Conservation (phyloP, 2,888 invertebrate genomes). For the Tubulanus polymorphus region DNA sequence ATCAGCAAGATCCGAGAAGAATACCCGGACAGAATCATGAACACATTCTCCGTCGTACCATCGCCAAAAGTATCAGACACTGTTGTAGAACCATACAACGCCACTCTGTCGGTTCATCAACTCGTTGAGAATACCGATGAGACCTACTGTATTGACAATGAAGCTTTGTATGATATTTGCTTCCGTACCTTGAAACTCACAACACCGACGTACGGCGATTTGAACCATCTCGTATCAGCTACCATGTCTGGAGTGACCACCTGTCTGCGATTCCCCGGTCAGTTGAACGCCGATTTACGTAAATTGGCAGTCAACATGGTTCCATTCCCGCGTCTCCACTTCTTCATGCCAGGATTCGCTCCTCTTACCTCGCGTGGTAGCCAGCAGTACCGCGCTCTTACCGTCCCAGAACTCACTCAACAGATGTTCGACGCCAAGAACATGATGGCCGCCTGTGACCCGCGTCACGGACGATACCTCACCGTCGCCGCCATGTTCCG, state of each 20-base stretch:
- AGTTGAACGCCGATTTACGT: conserved; percentile 80
- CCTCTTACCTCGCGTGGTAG: conserved; percentile 80
- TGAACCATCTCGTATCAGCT: conserved; percentile 41
- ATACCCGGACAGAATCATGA: conserved; percentile 96
- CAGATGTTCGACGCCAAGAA: conserved; percentile 88
- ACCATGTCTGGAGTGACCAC: conserved; percentile 55
- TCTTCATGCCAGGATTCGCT: conserved; percentile 86
- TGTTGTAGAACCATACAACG: conserved; percentile 70
- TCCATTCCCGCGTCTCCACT: conserved; percentile 79
- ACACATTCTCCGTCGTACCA: conserved; percentile 87
- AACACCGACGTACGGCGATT: conserved; percentile 22
- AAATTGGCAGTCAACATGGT: conserved; percentile 73
- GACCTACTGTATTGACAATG: conserved; percentile 85
- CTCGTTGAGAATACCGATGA: conserved; percentile 85
- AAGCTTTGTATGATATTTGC: conserved; percentile 70
- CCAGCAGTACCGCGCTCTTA: conserved; percentile 71
- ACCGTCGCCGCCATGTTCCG: conserved; percentile 83
- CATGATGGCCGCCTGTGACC: conserved; percentile 95
- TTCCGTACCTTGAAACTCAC: conserved; percentile 56
- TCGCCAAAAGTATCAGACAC: conserved; percentile 77
- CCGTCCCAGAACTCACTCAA: conserved; percentile 82
- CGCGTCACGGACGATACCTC: conserved; percentile 80
- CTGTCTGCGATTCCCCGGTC: conserved; percentile 57
- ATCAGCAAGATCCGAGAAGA: conserved; percentile 95
- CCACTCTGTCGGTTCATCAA: conserved; percentile 66